phyloP scores from a whole-genome alignment of 1,140 invertebrate genomes.

The Helicorthomorpha holstii region DNA sequence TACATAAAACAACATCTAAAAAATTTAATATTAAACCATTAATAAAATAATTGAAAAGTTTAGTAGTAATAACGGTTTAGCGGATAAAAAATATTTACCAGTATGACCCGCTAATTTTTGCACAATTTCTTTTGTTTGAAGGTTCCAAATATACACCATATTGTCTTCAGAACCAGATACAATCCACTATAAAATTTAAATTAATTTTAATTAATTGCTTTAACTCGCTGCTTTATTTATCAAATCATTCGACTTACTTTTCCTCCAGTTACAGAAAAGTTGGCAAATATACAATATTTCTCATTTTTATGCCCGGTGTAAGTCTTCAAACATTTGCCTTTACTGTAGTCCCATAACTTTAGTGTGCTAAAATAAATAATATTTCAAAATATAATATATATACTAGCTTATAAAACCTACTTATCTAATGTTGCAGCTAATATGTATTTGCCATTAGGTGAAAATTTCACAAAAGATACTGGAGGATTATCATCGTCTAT shows the following conservation, averaged over 20 bases:
- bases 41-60: conserved; percentile 12
- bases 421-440: conserved; percentile 95
- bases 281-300: conserved; percentile 99
- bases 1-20: conserved; percentile 88
- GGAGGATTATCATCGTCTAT: conserved; percentile 88
- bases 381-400: conserved; percentile 9
- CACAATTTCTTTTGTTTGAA: conserved; percentile 98
- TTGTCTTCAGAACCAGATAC: conserved; percentile 99
- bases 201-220: conserved; percentile 8
- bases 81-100: conserved; percentile 31
- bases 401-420: conserved; percentile 18
- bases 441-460: conserved; percentile 99
- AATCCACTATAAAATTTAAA: conserved; percentile 67
- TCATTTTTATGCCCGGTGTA: conserved; percentile 97
- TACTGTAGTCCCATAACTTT: conserved; percentile 98
- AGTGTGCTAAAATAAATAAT: conserved; percentile 43
- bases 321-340: conserved; percentile 91
- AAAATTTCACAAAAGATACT: conserved; percentile 99
- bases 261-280: conserved; percentile 98
- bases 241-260: conserved; percentile 37
- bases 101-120: conserved; percentile 94
- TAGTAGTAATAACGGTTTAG: not conserved
- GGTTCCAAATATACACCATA: conserved; percentile 98
- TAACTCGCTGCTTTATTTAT: conserved; percentile 6
- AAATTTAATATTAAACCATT: conserved; percentile 19